Base-by-base conservation (phyloP, 2,888 invertebrate genomes). In the Byasa hedistus region DNA sequence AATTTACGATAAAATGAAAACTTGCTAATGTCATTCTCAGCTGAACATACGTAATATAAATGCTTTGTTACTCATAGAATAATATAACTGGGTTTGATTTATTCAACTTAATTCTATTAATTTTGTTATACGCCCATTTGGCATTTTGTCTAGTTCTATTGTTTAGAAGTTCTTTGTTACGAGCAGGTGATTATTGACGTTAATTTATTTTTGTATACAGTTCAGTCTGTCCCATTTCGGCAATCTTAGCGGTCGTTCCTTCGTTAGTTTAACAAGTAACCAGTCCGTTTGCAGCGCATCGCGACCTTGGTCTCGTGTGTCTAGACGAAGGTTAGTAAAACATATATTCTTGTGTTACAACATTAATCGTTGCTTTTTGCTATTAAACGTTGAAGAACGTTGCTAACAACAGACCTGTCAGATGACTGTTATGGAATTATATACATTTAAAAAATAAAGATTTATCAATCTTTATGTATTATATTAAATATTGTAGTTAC, bases 251-350 rank as follows among this genome's bases (percentile, higher is more conserved):
- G 93, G 93, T 76, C 91, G 93, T 78, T 94, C 94, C 73, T 92
- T 93, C 85, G 83, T 87, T 70, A 94, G 94, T 80, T 85, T 92
- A 71, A 89, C 89, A 71, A 94, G 94, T 80, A 92, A 92, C 82
- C 93, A 92, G 83, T 93, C 94, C 39, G 92, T 91, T 69, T 93
- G 91, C 82, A 94, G 94, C 83, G 90, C 92, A 80, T 92, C 93
- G 74, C 92, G 93, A 79, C 94, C 94, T 80, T 95, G 94, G 94
- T 94, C 94, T 78, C 93, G 94, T 76, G 88, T 93, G 76, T 94
- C 94, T 76, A 86, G 94, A 79, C 92, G 93, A 91, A 94, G 94
- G 94, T 94, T 84, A 88, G 87, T 84, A 52, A 51, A 67, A 72
- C 68, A 69, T 73, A 63, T 70, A 77, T 71, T 74, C 71, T 70